Evolutionary conservation across 2,888 invertebrate species (phyloP).

Genomic region (Drosophila macrospina): DNA sequence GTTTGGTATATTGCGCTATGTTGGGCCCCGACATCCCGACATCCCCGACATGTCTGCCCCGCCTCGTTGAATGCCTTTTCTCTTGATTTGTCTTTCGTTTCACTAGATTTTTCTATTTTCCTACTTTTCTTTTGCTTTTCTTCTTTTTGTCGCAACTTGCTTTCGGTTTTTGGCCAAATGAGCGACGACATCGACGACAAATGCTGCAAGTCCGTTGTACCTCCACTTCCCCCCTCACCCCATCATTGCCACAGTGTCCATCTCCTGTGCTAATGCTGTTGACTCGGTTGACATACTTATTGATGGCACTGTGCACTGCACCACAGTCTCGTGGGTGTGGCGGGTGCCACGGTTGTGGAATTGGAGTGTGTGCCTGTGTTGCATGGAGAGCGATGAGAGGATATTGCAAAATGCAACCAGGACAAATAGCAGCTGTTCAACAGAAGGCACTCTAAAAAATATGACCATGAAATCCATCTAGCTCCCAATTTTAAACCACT

Average conservation of each 20-base stretch:
- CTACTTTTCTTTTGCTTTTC: neutral
- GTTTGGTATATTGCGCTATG: slow-evolving; percentile 71
- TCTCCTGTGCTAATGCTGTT: slow-evolving; percentile 50
- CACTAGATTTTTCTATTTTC: slow-evolving; percentile 29
- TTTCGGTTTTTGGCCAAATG: slow-evolving; percentile 56
- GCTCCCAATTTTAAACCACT: slow-evolving; percentile 16
- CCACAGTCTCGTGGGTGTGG: slow-evolving; percentile 28
- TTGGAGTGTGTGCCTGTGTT: slow-evolving; percentile 1
- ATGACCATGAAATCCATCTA: slow-evolving; percentile 29
- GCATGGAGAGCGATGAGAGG: slow-evolving; percentile 27
- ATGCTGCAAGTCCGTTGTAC: slow-evolving; percentile 28
- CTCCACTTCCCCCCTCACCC: neutral
- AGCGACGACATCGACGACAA: slow-evolving; percentile 69
- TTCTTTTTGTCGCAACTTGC: slow-evolving; percentile 5
- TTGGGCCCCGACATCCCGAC: slow-evolving; percentile 1
- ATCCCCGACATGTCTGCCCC: slow-evolving; percentile 8
- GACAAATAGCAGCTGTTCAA: slow-evolving; percentile 49
- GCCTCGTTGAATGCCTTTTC: slow-evolving; percentile 42
- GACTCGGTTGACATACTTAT: slow-evolving; percentile 72
- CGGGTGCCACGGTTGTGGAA: neutral
- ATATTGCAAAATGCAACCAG: slow-evolving; percentile 51
- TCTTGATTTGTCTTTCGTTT: slow-evolving; percentile 59
- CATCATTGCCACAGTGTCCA: neutral
- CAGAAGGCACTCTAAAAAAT: slow-evolving; percentile 38
- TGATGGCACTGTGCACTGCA: slow-evolving; percentile 59